Conservation (phyloP, 2,113 vertebrate species). For the Ammodytes dubius region DNA sequence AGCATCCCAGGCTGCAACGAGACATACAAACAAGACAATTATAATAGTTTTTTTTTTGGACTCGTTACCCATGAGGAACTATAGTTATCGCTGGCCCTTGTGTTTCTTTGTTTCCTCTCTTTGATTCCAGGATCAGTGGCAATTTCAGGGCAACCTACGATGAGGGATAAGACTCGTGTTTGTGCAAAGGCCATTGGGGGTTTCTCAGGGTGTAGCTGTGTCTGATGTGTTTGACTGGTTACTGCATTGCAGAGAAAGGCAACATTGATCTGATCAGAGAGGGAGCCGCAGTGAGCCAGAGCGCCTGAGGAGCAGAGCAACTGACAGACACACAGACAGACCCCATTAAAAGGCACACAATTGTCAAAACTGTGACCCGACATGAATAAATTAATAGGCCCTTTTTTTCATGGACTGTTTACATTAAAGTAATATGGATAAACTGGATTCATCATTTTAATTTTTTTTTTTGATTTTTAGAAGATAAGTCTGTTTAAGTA, state of each 20-base stretch:
- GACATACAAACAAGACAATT: constrained; percentile 34
- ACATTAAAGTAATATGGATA: background rate
- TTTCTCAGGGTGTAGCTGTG: constrained; percentile 63
- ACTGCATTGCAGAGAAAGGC: constrained; percentile 79
- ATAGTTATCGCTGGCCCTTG: constrained; percentile 37
- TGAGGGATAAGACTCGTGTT: constrained; percentile 51
- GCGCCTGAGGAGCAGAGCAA: constrained; percentile 55
- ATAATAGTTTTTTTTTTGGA: constrained; percentile 46
- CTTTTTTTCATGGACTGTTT: constrained; percentile 9
- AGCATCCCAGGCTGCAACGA: background rate
- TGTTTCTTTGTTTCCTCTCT: constrained; percentile 41
- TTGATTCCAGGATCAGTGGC: constrained; percentile 61
- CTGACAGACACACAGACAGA: constrained; percentile 66
- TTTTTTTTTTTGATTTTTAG: background rate
- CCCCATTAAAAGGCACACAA: constrained; percentile 53
- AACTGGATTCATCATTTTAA: background rate
- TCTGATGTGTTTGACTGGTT: constrained; percentile 71
- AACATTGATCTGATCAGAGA: constrained; percentile 81
- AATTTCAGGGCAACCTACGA: constrained; percentile 61
- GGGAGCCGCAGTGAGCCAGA: constrained; percentile 63
- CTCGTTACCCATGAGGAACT: constrained; percentile 23
- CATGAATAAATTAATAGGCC: constrained; percentile 33
- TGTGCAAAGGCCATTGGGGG: constrained; percentile 53
- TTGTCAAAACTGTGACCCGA: constrained; percentile 54
- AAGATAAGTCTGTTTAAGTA: background rate